These are phyloP conservation scores for Galerucella calmariensis DNA, from an alignment of 2,888 invertebrate genomes.

Conservation along the genomic window DNA sequence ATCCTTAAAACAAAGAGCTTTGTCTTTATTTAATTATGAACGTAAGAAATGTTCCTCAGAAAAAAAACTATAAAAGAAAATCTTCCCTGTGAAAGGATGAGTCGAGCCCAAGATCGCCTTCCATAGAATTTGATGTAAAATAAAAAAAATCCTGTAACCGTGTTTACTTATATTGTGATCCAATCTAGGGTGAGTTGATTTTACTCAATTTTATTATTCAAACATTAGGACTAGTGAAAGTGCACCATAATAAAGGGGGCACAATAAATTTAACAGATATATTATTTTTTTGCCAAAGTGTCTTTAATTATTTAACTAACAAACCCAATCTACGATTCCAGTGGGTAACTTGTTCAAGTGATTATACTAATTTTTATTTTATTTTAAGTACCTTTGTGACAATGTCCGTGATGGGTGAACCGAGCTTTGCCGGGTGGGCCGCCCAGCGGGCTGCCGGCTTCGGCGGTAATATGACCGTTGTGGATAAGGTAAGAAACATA, in stretches of 20 bases:
- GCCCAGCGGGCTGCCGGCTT: slow-evolving; percentile 62
- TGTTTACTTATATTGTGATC: slow-evolving; percentile 34
- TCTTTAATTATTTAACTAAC: too few relatives aligned
- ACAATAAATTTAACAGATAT: too few relatives aligned
- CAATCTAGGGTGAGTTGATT: slow-evolving; percentile 30
- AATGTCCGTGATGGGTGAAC: slow-evolving; percentile 67
- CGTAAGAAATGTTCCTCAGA: slow-evolving; percentile 21
- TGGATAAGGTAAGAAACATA: slow-evolving; percentile 70
- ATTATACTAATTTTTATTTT: slow-evolving; percentile 1
- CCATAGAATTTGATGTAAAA: slow-evolving; percentile 33
- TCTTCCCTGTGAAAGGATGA: slow-evolving; percentile 24
- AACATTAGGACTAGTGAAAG: too few relatives aligned
- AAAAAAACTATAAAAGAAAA: slow-evolving; percentile 44
- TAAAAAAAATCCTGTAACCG: slow-evolving; percentile 31
- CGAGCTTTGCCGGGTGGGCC: slow-evolving; percentile 66
- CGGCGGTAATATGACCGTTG: slow-evolving; percentile 79
- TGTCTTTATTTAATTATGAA: slow-evolving; percentile 42
- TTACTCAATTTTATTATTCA: background rate
- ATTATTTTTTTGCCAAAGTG: too few relatives aligned
- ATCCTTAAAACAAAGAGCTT: slow-evolving; percentile 48
- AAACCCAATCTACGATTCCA: too few relatives aligned
- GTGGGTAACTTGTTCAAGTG: background rate
- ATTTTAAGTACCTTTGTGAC: slow-evolving; percentile 40
- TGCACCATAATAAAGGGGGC: background rate
- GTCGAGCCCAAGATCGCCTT: slow-evolving; percentile 49